Evolutionary conservation across 2,888 invertebrate genomes (phyloP), one percentile per base, ranked within the genome.

Genomic region (Thereva unica): DNA sequence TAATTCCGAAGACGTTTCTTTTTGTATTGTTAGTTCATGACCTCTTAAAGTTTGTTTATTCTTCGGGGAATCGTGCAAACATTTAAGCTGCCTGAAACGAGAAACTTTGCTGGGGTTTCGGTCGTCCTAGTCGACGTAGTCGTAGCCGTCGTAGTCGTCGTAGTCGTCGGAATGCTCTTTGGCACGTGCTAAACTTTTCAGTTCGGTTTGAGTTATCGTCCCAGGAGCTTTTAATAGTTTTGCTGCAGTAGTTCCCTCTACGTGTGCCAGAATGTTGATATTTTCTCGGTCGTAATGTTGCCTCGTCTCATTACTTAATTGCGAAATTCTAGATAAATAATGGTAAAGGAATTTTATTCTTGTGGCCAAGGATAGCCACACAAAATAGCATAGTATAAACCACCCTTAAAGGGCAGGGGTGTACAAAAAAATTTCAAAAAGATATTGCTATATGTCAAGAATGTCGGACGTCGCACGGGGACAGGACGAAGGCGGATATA

Each of bases 181-280:
- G 50, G 63, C 63, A 63, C 63, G 63, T 63, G 63, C 63, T 50
- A 63, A 50, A 63, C 63, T 63, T 63, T 63, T 63, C 63, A 50
- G 49, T 63, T 63, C 63, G 42, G 63, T 41, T 50, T 63, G 52
- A 63, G 63, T 42, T 52, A 63, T 63, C 52, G 63, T 63, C 63
- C 52, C 63, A 12, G 47, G 59, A 59, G 59, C 59, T 45, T 23
- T 23, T 37, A 59, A 47, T 59, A 47, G 47, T 59, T 47, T 41
- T 47, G 35, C 37, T 59, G 59, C 59, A 59, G 59, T 47, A 49
- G 35, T 23, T 23, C 23, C 23, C 34, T 45, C 49, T 47, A 47
- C 37, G 37, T 47, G 47, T 37, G 49, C 45, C 47, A 47, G 49
- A 59, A 59, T 59, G 59, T 59, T 45, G 59, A 38, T 47, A 47